Evolutionary conservation across 2,113 vertebrate species (phyloP), one percentile per base, ranked within the genome.

Genomic region (Myanophis thanlyinensis): DNA sequence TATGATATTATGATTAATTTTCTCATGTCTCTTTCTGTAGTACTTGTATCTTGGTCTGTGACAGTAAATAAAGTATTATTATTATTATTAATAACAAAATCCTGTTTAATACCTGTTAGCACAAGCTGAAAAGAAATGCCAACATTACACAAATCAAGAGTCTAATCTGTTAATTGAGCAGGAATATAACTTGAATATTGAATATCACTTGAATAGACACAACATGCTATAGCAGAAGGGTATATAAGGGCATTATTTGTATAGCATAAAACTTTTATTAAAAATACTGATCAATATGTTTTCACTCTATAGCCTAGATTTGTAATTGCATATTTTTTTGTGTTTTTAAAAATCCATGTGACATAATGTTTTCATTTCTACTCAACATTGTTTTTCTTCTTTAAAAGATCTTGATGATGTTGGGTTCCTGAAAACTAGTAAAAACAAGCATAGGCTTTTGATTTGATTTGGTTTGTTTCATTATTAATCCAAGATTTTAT

Each of bases 111-210:
- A 25, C 54, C 6, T 3, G 23, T 56, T 56, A 23, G 54, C 54
- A 25, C 7, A 56, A 25, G 54, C 7, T 2, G 22, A 56, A 56
- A 52, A 93, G 92, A 67, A 91, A 95, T 92, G 94, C 96, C 96
- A 97, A 88, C 6, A 9, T 94, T n/a, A 93, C 25, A 92, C 44
- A 91, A 93, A 86, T 93, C 84, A 95, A 87, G 56, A 22, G 47
- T 88, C 88, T 91, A 93, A 95, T 93, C 91, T 95, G 92, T 95
- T 96, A 92, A 94, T 96, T 88, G 27, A 62, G 10, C 91, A 0
- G 0, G 2, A 1, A 88, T 91, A 93, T 35, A 89, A 15, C 22
- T 95, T 96, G 86, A 35, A 90, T 91, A 92, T n/a, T n/a, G n/a
- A n/a, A n/a, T 91, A 93, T 35, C 90, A 15, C 22, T 95, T 96